Evolutionary conservation across 2,888 invertebrate genomes (phyloP).

Genomic region (Brachypalpus laphriformis): DNA sequence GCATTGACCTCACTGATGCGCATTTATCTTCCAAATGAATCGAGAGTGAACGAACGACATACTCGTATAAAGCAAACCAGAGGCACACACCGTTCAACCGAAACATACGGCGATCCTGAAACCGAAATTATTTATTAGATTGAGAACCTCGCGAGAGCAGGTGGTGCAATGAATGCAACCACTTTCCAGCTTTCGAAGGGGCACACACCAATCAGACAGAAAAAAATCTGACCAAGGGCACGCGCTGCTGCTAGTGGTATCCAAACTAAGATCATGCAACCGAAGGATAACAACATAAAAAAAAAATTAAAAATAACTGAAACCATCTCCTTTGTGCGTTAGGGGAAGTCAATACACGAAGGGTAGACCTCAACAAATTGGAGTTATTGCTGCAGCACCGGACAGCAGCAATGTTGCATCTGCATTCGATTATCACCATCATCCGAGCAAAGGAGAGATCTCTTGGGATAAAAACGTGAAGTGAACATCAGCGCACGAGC

Average conservation of each 20-base stretch:
- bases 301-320: conserved; percentile 18
- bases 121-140: conserved; percentile 73
- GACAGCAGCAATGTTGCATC: conserved; percentile 71
- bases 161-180: conserved; percentile 60
- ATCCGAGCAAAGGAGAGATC: conserved; percentile 69
- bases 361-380: conserved; percentile 72
- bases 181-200: conserved; percentile 65
- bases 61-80: conserved; percentile 11
- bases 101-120: conserved; percentile 73
- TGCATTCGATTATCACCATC: conserved; percentile 74
- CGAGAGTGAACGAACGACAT: conserved; percentile 50
- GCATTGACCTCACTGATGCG: conserved; percentile 62
- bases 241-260: conserved; percentile 65
- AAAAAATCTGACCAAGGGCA: conserved; percentile 74
- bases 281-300: conserved; percentile 24
- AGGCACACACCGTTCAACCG: conserved; percentile 30
- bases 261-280: conserved; percentile 63
- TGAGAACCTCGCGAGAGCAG: conserved; percentile 71
- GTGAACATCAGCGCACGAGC: conserved; percentile 61
- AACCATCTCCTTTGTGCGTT: conserved; percentile 51
- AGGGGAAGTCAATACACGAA: conserved; percentile 67
- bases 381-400: conserved; percentile 69
- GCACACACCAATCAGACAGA: conserved; percentile 8
- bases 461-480: conserved; percentile 69
- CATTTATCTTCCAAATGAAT: conserved; percentile 53